A percentile compares a stretch with the other conserved stretches of the same genome.
These are phyloP conservation scores for Podarcis siculus DNA, from an alignment of 2,797 vertebrate species.

Conservation along the genomic window DNA sequence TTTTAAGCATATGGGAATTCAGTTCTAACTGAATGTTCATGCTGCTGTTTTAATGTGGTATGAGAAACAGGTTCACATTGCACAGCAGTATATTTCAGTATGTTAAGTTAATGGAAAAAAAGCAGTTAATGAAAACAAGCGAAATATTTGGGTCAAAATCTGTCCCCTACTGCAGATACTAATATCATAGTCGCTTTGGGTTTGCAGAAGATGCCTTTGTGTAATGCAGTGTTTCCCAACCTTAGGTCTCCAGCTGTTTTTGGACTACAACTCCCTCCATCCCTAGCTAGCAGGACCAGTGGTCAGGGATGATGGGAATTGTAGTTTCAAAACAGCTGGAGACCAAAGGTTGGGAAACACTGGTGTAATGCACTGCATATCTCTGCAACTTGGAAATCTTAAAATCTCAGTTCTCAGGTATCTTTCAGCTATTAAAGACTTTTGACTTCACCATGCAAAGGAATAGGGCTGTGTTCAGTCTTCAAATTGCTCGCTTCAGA, in stretches of 20 bases:
- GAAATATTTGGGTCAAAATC: background rate
- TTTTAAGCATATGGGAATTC: too few relatives aligned
- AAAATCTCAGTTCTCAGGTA: background rate
- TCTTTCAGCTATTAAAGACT: background rate
- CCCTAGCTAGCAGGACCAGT: too few relatives aligned
- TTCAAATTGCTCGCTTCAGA: background rate
- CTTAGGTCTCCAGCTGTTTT: too few relatives aligned
- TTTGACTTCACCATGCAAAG: background rate
- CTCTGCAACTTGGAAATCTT: background rate
- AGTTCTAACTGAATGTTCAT: background rate
- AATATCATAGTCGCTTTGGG: background rate
- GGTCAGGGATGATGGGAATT: too few relatives aligned
- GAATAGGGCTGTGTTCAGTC: background rate
- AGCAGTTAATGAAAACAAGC: too few relatives aligned
- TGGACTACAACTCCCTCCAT: too few relatives aligned
- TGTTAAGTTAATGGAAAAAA: background rate
- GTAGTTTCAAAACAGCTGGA: too few relatives aligned
- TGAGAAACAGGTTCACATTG: background rate
- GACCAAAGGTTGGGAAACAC: too few relatives aligned
- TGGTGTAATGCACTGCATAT: background rate
- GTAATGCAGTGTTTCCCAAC: too few relatives aligned
- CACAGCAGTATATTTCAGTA: background rate
- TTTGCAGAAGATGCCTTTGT: background rate
- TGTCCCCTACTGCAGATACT: background rate
- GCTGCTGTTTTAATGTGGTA: too few relatives aligned